Percentiles rank a stretch among this genome's conserved stretches.
Evolutionary conservation across 2,797 vertebrate species (phyloP).

Genomic region (Xenopus petersii): DNA sequence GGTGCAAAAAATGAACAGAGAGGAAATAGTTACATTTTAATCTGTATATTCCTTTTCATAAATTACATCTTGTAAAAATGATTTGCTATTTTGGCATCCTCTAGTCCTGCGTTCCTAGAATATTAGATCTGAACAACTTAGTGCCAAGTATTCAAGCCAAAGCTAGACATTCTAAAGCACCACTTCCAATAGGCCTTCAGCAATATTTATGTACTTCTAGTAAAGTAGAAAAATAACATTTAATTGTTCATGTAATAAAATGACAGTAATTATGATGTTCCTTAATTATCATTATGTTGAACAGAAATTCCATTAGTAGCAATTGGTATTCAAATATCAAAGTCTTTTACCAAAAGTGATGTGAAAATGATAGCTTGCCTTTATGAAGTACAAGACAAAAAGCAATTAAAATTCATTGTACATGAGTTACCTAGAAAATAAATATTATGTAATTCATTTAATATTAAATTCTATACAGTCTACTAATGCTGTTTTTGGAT

Average conservation of each 20-base stretch:
- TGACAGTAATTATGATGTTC: neutral
- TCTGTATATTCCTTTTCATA: neutral
- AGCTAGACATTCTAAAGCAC: neutral
- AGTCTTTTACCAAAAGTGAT: conserved; percentile 11
- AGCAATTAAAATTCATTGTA: conserved; percentile 21
- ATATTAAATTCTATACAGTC: conserved; percentile 3
- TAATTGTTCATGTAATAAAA: neutral
- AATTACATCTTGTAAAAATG: conserved; percentile 20
- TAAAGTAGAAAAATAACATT: conserved; percentile 4
- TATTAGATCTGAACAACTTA: conserved; percentile 15
- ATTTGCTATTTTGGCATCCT: conserved; percentile 35
- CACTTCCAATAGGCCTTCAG: conserved; percentile 20
- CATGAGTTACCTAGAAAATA: conserved; percentile 6
- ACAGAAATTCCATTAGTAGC: neutral
- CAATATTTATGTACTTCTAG: conserved; percentile 23
- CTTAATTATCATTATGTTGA: neutral
- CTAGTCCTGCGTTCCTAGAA: conserved; percentile 13
- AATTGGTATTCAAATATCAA: conserved; percentile 1
- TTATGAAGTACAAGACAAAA: too few species aligned
- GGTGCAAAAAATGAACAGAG: too few species aligned
- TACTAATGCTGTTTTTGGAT: conserved; percentile 30
- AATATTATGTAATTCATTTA: conserved; percentile 17
- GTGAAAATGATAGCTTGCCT: neutral
- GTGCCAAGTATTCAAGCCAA: conserved; percentile 36
- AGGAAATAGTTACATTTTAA: too few species aligned